Evolutionary conservation across 2,797 vertebrate genomes (phyloP).

Genomic region (Amphiprion clarkii): DNA sequence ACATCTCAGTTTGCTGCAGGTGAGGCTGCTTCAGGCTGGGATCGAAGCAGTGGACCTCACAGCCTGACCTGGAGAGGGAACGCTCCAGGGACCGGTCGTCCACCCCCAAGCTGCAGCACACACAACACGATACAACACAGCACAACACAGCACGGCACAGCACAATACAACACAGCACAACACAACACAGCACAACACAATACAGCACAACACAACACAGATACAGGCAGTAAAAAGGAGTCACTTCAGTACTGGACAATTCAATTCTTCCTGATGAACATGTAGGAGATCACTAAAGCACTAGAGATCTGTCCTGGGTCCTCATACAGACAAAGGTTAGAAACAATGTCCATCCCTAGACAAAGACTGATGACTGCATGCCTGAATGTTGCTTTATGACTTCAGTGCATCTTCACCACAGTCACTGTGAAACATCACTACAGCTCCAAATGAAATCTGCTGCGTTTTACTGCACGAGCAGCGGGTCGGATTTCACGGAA

Average conservation of each 20-base stretch:
- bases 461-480: not conserved
- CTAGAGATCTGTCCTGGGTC: no score
- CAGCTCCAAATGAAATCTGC: slow-evolving; percentile 4
- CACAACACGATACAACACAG: not conserved
- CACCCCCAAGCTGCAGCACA: slow-evolving; percentile 79
- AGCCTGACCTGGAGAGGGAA: slow-evolving; percentile 86
- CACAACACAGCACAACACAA: not conserved
- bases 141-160: not conserved
- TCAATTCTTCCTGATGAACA: no score
- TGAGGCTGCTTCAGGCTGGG: slow-evolving; percentile 90
- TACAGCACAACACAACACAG: not conserved
- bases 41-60: slow-evolving; percentile 95
- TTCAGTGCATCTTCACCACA: not conserved
- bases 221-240: not conserved
- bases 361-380: not conserved
- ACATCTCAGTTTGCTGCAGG: slow-evolving; percentile 87
- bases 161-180: not conserved
- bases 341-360: not conserved
- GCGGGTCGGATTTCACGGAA: not conserved
- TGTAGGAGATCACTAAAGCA: no score
- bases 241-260: not conserved
- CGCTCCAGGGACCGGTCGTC: slow-evolving; percentile 89
- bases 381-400: not conserved
- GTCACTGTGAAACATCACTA: not conserved
- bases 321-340: no score